Conservation (phyloP, 53 echinoderm and acorn worm species). For the Crossaster papposus region DNA sequence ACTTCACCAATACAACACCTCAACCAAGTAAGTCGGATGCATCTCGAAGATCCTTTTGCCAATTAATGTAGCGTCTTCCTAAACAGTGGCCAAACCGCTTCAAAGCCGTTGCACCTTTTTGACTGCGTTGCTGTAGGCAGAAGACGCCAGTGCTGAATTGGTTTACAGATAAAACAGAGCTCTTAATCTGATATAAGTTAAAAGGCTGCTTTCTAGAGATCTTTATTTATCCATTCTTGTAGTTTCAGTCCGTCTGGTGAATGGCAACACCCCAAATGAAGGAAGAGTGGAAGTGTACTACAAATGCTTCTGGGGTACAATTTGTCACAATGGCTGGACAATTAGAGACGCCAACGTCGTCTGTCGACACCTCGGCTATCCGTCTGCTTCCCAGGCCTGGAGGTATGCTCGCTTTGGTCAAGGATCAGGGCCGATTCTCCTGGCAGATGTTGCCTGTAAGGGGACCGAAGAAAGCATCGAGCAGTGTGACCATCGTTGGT, state of each 20-base stretch:
- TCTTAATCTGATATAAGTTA: too few relatives aligned
- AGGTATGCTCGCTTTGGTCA: constrained; percentile 41
- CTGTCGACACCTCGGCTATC: constrained; percentile 59
- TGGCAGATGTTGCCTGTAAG: constrained; percentile 41
- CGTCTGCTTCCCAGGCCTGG: constrained; percentile 33
- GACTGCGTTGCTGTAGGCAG: too few relatives aligned
- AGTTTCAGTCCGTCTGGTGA: constrained; percentile 54
- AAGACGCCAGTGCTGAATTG: too few relatives aligned
- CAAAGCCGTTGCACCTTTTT: not conserved
- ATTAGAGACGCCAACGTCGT: constrained; percentile 58
- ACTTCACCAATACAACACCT: not conserved
- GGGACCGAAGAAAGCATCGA: constrained; percentile 42
- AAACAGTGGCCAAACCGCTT: too few relatives aligned
- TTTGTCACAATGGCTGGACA: constrained; percentile 58
- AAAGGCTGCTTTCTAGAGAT: too few relatives aligned
- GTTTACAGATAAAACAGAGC: too few relatives aligned
- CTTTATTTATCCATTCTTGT: not conserved
- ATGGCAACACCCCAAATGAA: constrained; percentile 33
- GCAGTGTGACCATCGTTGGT: constrained; percentile 34
- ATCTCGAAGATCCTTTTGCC: too few relatives aligned
- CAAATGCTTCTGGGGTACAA: constrained; percentile 64
- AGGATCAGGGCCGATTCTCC: constrained; percentile 51
- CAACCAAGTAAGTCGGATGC: not conserved
- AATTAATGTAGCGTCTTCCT: too few relatives aligned
- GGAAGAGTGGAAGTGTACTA: constrained; percentile 57